These are phyloP conservation scores for Hestina assimilis DNA, from an alignment of 1,140 invertebrate species.

Conservation along the genomic window DNA sequence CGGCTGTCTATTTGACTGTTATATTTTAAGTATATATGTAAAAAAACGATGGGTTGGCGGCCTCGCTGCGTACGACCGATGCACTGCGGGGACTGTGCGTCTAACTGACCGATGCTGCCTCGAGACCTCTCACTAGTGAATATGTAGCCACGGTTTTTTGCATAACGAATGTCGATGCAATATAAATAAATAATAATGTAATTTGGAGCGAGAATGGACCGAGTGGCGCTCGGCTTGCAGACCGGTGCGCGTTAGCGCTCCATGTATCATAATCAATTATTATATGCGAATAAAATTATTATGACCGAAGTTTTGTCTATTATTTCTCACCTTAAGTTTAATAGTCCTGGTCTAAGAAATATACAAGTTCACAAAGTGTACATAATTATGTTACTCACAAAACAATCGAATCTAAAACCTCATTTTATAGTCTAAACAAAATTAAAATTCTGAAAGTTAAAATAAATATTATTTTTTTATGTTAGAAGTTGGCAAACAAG, in stretches of 20 bases:
- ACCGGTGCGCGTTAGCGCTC: slow-evolving; percentile 53
- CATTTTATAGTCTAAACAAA: no score
- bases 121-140: slow-evolving; percentile 73
- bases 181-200: slow-evolving; percentile 70
- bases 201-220: slow-evolving; percentile 56
- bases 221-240: slow-evolving; percentile 42
- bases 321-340: slow-evolving; percentile 17
- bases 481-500: no score
- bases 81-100: slow-evolving; percentile 46
- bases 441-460: no score
- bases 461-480: no score
- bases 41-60: slow-evolving; percentile 58
- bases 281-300: slow-evolving; percentile 77
- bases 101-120: slow-evolving; percentile 58
- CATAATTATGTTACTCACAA: no score
- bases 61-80: slow-evolving; percentile 40
- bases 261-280: slow-evolving; percentile 78
- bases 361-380: no score
- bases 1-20: slow-evolving; percentile 72
- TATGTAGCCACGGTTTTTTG: slow-evolving; percentile 71
- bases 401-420: no score
- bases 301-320: slow-evolving; percentile 52
- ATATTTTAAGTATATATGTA: slow-evolving; percentile 70
- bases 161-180: slow-evolving; percentile 67
- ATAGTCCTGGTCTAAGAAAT: no score